Base-by-base conservation (phyloP, 2,888 invertebrate genomes). In the Scaptomyza tumidula region DNA sequence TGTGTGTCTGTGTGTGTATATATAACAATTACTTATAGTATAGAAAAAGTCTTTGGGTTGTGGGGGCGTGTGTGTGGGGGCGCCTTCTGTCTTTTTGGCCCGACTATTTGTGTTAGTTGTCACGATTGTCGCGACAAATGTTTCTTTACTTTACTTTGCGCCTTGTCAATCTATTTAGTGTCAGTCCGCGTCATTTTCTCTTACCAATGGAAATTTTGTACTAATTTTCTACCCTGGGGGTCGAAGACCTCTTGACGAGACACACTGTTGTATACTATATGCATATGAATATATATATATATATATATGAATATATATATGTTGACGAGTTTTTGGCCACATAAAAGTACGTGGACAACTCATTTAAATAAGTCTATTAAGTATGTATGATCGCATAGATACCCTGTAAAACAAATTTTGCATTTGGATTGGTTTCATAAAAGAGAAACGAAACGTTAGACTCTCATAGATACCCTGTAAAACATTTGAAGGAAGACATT, bases 151-250 rank as follows among this genome's bases (percentile, higher is more conserved):
- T 67, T 54, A 52, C 56, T 75, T 71, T 71, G 67, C 43, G 48
- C 49, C 71, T 52, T 86, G 86, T 80, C 83, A 86, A 86, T 86
- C 76, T 65, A 27, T 59, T 60, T 65, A 24, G 43, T 77, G 75
- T 78, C 75, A 78, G 68, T 1, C 64, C 64, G 35, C 48, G 57
- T 1, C 62, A 58, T 78, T 85, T 69, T 29, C 29, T 29, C 29
- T 33, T 33, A 68, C 75, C 67, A 71, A 64, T 68, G 75, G 60
- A 78, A 84, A 75, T 46, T 80, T 83, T 86, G 74, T 19, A 83
- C 84, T 77, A 83, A 80, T 86, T 86, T 66, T 59, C 61, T 44
- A 58, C 59, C 48, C 60, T 39, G 37, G 46, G 74, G 80, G 86
- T 80, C 77, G 70, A 82, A 76, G 80, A 80, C 80, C 80, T 69